Conservation (phyloP, 1,140 invertebrate genomes). For the Bicyclus anynana region DNA sequence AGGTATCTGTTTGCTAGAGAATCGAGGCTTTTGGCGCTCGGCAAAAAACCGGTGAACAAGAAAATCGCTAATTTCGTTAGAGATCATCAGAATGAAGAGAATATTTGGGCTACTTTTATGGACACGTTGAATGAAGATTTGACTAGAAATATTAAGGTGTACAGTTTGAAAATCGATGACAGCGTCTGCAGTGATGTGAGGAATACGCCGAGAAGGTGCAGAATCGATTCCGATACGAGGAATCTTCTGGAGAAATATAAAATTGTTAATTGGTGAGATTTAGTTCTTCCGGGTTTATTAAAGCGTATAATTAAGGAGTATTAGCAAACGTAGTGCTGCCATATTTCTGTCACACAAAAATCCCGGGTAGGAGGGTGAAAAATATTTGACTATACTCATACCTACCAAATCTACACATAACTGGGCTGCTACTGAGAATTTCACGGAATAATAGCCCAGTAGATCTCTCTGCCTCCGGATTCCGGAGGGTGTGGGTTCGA, state of each 20-base stretch:
- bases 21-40: constrained; percentile 45
- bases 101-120: constrained; percentile 41
- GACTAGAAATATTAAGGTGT: constrained; percentile 41
- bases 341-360: too few relatives aligned
- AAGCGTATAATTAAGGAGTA: too few relatives aligned
- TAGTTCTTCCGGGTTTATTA: neutral
- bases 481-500: too few relatives aligned
- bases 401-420: too few relatives aligned
- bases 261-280: constrained; percentile 33
- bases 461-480: too few relatives aligned
- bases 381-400: too few relatives aligned
- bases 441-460: too few relatives aligned
- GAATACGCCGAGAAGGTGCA: neutral
- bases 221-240: neutral
- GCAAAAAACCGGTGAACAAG: constrained; percentile 54
- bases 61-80: constrained; percentile 55
- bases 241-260: constrained; percentile 26
- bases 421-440: too few relatives aligned
- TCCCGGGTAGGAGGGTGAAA: too few relatives aligned
- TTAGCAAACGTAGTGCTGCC: too few relatives aligned
- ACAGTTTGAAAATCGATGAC: neutral
- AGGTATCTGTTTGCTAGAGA: constrained; percentile 50
- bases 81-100: constrained; percentile 35
- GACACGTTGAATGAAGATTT: constrained; percentile 50
- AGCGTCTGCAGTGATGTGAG: neutral